Base-by-base conservation (phyloP, 2,888 invertebrate genomes). In the Hydropsyche betteni region DNA sequence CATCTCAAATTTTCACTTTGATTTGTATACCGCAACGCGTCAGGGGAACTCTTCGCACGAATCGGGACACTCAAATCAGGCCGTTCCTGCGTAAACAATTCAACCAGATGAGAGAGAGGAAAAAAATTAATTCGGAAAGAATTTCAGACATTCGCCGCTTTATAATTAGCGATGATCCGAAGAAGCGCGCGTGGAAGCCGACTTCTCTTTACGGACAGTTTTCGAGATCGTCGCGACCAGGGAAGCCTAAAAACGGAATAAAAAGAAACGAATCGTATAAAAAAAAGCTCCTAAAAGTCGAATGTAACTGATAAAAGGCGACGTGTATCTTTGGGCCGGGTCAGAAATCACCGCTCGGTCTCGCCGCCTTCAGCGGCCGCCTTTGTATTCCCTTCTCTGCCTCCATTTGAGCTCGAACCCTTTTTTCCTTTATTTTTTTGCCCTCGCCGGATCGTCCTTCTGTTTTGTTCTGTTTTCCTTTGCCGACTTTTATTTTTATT, bases 311-410 rank as follows among this genome's bases (percentile, higher is more conserved):
- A 64, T 64, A 64, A 64, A 44, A 64, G 64, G 36, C 64, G 64
- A 64, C 64, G 64, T 44, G 44, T 36, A 64, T 36, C 64, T 36
- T 36, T 4, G 44, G 64, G 34, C 34, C n/a, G 64, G 36, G 64
- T 64, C 64, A 34, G 16, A 64, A 64, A 64, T 64, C 64, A 36
- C 64, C n/a, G 16, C 61, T 61, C 61, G 61, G 61, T 55, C 14
- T 61, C 33, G 64, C 64, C 64, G 72, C 61, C 72, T 58, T 55
- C 58, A 72, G 72, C 72, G 72, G 72, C 61, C 16, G 36, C 72
- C 70, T 72, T 72, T 72, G 72, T 72, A 38, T 36, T 72, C 14
- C 55, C 61, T 71, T 44, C 33, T 33, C 36, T 72, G 36, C 72
- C 72, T 72, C 72, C 72, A 44, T 58, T 61, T 52, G 72, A 72